Evolutionary conservation across 2,888 invertebrate species (phyloP).

Genomic region (Cosmia pyralina): DNA sequence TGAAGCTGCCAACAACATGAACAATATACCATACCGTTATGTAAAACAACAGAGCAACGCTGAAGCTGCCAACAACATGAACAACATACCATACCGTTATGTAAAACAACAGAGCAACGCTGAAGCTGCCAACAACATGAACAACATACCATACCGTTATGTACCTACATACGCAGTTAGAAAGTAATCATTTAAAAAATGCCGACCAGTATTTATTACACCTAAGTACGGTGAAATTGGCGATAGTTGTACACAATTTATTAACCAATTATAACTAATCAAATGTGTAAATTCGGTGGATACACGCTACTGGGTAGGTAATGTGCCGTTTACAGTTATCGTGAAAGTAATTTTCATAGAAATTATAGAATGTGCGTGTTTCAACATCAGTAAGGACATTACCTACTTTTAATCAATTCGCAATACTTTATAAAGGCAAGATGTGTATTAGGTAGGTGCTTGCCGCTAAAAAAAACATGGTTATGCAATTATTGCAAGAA

Average conservation of each 20-base stretch:
- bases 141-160: background rate
- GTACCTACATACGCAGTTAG: background rate
- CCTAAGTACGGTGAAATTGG: slow-evolving; percentile 11
- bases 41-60: too few species aligned
- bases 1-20: too few species aligned
- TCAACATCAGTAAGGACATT: slow-evolving; percentile 1
- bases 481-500: background rate
- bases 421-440: slow-evolving; percentile 14
- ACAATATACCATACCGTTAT: too few species aligned
- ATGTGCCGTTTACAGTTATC: background rate
- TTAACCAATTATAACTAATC: slow-evolving; percentile 41
- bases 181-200: slow-evolving; percentile 17
- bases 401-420: slow-evolving; percentile 10
- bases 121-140: too few species aligned
- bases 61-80: too few species aligned
- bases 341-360: slow-evolving; percentile 56
- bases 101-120: too few species aligned
- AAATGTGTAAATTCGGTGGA: slow-evolving; percentile 40
- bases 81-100: too few species aligned
- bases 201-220: background rate
- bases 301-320: slow-evolving; percentile 36
- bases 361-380: slow-evolving; percentile 39
- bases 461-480: background rate
- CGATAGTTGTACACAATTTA: slow-evolving; percentile 29
- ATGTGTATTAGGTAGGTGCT: too few species aligned